Percentiles rank a stretch among this genome's conserved stretches.
Evolutionary conservation across 2,113 vertebrate genomes (phyloP).

Genomic region (Candoia aspera): DNA sequence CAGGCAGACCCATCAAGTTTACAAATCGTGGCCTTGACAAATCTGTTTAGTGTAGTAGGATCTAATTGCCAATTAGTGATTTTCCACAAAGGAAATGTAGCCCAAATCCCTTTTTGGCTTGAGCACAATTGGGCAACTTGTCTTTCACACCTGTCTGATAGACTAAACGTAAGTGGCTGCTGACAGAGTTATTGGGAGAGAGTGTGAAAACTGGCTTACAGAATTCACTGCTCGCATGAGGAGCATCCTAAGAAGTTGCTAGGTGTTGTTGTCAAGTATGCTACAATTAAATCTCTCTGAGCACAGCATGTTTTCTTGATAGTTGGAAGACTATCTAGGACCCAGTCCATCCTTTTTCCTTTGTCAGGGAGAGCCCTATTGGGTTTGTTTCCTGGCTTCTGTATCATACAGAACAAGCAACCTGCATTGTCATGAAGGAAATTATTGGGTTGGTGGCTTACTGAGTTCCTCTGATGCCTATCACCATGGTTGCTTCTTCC

Average conservation of each 20-base stretch:
- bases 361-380: too few relatives aligned
- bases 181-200: neutral
- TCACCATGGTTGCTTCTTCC: neutral
- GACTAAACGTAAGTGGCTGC: neutral
- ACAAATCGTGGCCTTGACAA: neutral
- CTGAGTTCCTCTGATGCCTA: neutral
- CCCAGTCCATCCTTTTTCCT: too few relatives aligned
- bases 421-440: neutral
- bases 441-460: neutral
- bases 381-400: too few relatives aligned
- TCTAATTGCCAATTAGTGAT: neutral
- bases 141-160: neutral
- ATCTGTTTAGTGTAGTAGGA: neutral
- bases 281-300: neutral
- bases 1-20: neutral
- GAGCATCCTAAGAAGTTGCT: neutral
- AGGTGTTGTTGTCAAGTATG: neutral
- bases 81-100: neutral
- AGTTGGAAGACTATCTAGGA: neutral
- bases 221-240: neutral
- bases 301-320: neutral
- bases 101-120: neutral
- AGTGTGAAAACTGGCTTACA: neutral
- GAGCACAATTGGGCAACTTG: neutral
- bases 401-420: too few relatives aligned